A percentile compares a stretch with the other conserved stretches of the same genome.
phyloP scores from a whole-genome alignment of 2,113 vertebrate genomes.

The Solea senegalensis region DNA sequence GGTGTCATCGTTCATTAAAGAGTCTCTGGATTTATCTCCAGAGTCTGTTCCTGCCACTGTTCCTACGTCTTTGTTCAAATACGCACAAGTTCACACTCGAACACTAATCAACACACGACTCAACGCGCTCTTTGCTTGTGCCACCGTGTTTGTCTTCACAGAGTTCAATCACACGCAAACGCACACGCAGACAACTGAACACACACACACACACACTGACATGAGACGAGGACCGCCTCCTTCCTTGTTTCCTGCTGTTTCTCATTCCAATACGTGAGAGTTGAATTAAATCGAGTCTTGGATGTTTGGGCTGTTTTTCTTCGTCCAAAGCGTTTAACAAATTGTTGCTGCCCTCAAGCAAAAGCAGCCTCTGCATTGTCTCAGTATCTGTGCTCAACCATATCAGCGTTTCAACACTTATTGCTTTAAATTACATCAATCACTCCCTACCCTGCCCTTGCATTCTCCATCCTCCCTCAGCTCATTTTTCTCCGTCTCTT shows the following conservation, averaged over 20 bases:
- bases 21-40: conserved; percentile 8
- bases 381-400: conserved; percentile 75
- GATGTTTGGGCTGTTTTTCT: conserved; percentile 70
- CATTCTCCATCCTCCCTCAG: conserved; percentile 64
- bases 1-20: conserved; percentile 22
- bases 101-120: neutral
- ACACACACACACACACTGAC: neutral
- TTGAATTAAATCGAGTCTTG: conserved; percentile 73
- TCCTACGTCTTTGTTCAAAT: neutral
- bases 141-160: neutral
- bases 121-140: neutral
- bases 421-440: conserved; percentile 87
- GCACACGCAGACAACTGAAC: neutral
- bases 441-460: conserved; percentile 73
- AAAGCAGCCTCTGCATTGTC: conserved; percentile 69
- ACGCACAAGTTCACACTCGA: neutral
- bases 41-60: neutral
- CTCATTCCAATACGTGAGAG: conserved; percentile 60
- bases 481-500: conserved; percentile 80
- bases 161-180: conserved; percentile 8
- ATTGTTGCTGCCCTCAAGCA: conserved; percentile 72
- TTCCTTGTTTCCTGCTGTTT: conserved; percentile 46
- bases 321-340: conserved; percentile 76
- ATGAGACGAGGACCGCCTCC: conserved; percentile 5
- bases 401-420: conserved; percentile 82